Evolutionary conservation across 2,113 vertebrate species (phyloP).

Genomic region (Connochaetes taurinus): DNA sequence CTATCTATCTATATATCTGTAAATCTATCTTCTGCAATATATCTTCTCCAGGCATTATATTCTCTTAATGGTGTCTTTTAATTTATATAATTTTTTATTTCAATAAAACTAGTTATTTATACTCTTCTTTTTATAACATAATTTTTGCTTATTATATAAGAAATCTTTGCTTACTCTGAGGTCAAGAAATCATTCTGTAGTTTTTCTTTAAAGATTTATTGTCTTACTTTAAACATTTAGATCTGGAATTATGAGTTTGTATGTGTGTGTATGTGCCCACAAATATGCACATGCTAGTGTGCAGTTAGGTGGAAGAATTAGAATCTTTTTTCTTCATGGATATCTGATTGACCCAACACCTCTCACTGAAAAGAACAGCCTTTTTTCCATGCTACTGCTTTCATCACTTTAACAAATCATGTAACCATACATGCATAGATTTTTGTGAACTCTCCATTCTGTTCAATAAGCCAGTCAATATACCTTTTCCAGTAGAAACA

Average conservation of each 20-base stretch:
- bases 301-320: background rate
- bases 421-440: background rate
- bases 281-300: background rate
- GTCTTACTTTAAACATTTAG: background rate
- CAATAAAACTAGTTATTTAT: background rate
- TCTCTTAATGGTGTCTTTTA: background rate
- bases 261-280: background rate
- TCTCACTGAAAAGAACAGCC: background rate
- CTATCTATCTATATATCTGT: background rate
- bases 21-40: background rate
- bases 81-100: background rate
- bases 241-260: background rate
- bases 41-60: background rate
- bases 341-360: background rate
- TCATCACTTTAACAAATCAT: background rate
- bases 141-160: background rate
- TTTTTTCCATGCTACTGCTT: background rate
- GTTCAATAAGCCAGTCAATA: background rate
- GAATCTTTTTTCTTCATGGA: background rate
- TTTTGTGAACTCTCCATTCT: background rate
- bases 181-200: background rate
- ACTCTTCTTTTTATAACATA: background rate
- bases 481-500: background rate
- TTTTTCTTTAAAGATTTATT: background rate
- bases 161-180: background rate